These are phyloP conservation scores for Apeltes quadracus DNA, from an alignment of 2,113 vertebrate species.

Conservation along the genomic window DNA sequence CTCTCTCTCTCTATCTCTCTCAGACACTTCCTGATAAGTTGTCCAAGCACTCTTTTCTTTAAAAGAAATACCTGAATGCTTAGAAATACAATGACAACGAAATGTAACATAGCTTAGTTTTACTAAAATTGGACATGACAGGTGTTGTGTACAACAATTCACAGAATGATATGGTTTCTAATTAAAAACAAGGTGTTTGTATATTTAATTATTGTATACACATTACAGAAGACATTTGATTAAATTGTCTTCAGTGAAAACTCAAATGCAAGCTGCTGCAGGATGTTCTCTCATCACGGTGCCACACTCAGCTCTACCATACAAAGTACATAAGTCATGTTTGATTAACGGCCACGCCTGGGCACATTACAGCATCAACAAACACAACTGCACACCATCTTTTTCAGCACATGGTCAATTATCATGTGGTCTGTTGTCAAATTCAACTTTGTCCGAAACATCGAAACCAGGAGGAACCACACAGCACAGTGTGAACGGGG, in stretches of 20 bases:
- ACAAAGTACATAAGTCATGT: conserved; percentile 40
- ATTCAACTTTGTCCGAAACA: conserved; percentile 25
- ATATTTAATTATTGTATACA: conserved; percentile 15
- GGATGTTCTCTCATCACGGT: conserved; percentile 3
- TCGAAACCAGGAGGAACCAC: conserved; percentile 21
- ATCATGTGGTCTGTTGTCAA: conserved; percentile 25
- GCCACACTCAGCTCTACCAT: conserved; percentile 29
- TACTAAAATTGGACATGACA: conserved; percentile 39
- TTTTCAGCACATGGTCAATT: conserved; percentile 32
- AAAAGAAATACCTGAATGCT: conserved; percentile 71
- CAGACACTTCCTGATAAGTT: conserved; percentile 52
- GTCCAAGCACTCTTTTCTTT: conserved; percentile 42
- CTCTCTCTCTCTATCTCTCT: neutral
- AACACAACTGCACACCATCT: conserved; percentile 19
- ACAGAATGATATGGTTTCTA: conserved; percentile 17
- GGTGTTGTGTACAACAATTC: conserved; percentile 27
- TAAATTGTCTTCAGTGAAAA: conserved; percentile 43
- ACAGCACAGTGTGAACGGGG: neutral
- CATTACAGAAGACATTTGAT: conserved; percentile 13
- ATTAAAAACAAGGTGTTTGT: conserved; percentile 17
- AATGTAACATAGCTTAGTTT: conserved; percentile 51
- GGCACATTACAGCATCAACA: conserved; percentile 4
- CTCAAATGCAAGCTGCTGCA: conserved; percentile 22
- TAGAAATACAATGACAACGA: conserved; percentile 52
- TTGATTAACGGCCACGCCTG: conserved; percentile 9